Base-by-base conservation (phyloP, 2,797 vertebrate species). In the Lates japonicus region DNA sequence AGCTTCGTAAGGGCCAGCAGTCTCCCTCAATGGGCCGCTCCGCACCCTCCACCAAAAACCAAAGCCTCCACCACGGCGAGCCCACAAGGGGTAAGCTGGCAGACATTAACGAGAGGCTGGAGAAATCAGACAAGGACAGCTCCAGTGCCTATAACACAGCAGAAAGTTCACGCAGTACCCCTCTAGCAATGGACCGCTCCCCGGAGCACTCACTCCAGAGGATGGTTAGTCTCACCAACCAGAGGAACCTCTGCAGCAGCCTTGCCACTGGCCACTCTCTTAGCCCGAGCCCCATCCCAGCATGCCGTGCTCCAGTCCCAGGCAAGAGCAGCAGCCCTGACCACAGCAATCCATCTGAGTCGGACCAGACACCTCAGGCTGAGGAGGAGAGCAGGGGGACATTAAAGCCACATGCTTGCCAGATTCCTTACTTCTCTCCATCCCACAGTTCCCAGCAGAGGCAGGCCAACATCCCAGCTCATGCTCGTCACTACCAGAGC, bases 141-240 rank as follows among this genome's bases (percentile, higher is more conserved):
- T 99, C 98, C 37, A 99, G 98, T 9, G 98, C 98, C 39, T 99
- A 99, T 83, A 99, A 99, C 91, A 99, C 98, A 0, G 98, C 98
- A 0, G 98, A 99, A 90, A 99, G 98, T 87, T 98, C 97, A 48
- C 95, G 98, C 68, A 99, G 97, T 87, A 98, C 97, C 0, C 98
- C 98, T 0, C 90, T 98, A 52, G 96, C 96, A 0, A 95, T 97
- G 89, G 97, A 98, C 86, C 95, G 95, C 49, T 99, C 98, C 7
- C 97, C 97, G 0, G 97, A 99, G 77, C 97, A 96, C 78, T 98
- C 98, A 0, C 96, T 99, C 5, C 97, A 98, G 82, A 95, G 97
- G 76, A 94, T 96, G 92, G 96, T 98, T 62, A 97, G 95, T 88
- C 96, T 98, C 83, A 97, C 97, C 91, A 98, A 98, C 86, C 96